Evolutionary conservation across 1,140 invertebrate species (phyloP).

Genomic region (Phthorimaea operculella): DNA sequence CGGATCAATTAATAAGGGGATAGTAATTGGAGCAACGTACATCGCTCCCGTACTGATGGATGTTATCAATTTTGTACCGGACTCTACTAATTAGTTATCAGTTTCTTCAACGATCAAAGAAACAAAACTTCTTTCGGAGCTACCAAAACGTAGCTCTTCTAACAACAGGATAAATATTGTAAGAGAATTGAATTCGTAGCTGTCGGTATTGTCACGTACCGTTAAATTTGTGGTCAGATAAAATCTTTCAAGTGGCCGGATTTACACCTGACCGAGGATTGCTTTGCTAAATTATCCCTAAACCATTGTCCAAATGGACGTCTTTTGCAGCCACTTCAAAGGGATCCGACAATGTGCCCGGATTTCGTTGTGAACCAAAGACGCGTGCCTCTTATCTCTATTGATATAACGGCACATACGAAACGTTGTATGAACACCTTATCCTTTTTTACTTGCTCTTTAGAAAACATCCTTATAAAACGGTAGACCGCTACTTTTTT

Average conservation of each 20-base stretch:
- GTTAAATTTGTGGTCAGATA: slow-evolving; percentile 27
- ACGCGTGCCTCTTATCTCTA: slow-evolving; percentile 64
- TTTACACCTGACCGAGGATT: slow-evolving; percentile 39
- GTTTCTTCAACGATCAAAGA: not conserved
- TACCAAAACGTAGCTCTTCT: not conserved
- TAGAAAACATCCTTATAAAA: slow-evolving; percentile 52
- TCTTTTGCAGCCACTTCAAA: slow-evolving; percentile 63
- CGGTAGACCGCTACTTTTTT: slow-evolving; percentile 46
- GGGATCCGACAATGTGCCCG: slow-evolving; percentile 46
- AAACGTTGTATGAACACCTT: slow-evolving; percentile 56
- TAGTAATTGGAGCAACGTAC: slow-evolving; percentile 34
- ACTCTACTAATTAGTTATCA: slow-evolving; percentile 25
- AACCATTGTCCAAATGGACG: slow-evolving; percentile 33
- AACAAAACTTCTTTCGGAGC: not conserved
- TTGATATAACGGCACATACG: slow-evolving; percentile 59
- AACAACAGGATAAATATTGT: not conserved
- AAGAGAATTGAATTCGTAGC: not conserved
- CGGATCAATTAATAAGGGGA: slow-evolving; percentile 45
- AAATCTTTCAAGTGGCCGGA: slow-evolving; percentile 26
- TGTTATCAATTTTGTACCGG: slow-evolving; percentile 27
- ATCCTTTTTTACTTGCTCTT: slow-evolving; percentile 46
- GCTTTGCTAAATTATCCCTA: slow-evolving; percentile 32
- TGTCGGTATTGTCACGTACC: slow-evolving; percentile 8
- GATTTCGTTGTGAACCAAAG: slow-evolving; percentile 30
- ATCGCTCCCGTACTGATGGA: slow-evolving; percentile 23